A percentile compares a stretch with the other conserved stretches of the same genome.
phyloP scores from a whole-genome alignment of 2,113 vertebrate species.

The Cromileptes altivelis region DNA sequence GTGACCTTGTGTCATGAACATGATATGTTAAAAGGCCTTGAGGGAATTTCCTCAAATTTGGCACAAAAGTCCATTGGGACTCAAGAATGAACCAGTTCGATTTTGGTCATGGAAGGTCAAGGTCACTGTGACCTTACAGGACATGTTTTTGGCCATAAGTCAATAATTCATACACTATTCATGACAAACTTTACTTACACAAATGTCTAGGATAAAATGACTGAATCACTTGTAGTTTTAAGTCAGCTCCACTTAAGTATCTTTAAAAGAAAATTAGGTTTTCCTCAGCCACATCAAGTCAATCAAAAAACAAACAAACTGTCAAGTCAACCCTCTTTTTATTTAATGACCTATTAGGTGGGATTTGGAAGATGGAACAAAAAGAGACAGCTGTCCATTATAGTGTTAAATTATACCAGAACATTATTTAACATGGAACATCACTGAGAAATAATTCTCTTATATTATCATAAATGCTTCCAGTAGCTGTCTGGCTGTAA shows the following conservation, averaged over 20 bases:
- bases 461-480: not conserved
- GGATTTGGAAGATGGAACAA: not conserved
- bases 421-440: conserved; percentile 10
- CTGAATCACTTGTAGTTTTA: not conserved
- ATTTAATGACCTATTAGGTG: conserved; percentile 37
- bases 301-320: not conserved
- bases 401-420: not conserved
- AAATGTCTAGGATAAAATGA: too few species aligned
- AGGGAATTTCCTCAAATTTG: too few species aligned
- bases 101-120: too few species aligned
- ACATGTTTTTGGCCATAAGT: too few species aligned
- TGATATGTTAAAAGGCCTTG: too few species aligned
- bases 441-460: not conserved
- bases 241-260: not conserved
- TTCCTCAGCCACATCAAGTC: not conserved
- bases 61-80: too few species aligned
- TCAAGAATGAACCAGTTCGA: too few species aligned
- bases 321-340: conserved; percentile 45
- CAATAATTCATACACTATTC: too few species aligned
- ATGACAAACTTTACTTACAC: too few species aligned
- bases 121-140: too few species aligned
- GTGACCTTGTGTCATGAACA: too few species aligned
- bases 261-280: not conserved
- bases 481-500: not conserved
- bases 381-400: not conserved